A percentile compares a stretch with the other conserved stretches of the same genome.
phyloP scores from a whole-genome alignment of 2,113 vertebrate genomes.

The Syngnathus floridae region DNA sequence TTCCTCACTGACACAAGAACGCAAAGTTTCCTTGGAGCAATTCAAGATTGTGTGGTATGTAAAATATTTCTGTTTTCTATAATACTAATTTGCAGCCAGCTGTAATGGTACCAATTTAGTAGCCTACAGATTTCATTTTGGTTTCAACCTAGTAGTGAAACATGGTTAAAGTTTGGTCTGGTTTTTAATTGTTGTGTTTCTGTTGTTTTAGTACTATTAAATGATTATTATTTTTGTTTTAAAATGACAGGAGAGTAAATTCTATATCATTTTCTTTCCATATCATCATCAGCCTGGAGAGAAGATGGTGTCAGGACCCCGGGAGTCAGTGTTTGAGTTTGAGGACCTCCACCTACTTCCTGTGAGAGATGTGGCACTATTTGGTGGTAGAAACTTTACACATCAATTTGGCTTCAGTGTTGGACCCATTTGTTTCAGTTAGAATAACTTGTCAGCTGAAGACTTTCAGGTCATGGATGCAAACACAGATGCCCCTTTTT shows the following conservation, averaged over 20 bases:
- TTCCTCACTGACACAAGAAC: constrained; percentile 74
- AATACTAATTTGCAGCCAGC: neutral
- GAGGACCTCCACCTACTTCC: constrained; percentile 78
- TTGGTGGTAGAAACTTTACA: constrained; percentile 57
- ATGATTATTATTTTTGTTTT: neutral
- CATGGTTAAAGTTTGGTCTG: neutral
- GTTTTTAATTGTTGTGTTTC: neutral
- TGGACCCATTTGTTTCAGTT: constrained; percentile 84
- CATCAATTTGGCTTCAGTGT: constrained; percentile 78
- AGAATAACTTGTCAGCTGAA: constrained; percentile 31
- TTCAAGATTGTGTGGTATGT: constrained; percentile 78
- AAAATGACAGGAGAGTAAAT: neutral
- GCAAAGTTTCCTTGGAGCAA: constrained; percentile 71
- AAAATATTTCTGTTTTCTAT: neutral
- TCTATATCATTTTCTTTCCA: constrained; percentile 3
- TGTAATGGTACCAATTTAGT: neutral
- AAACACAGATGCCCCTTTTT: constrained; percentile 7
- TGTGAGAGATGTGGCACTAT: constrained; percentile 77
- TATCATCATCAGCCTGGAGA: constrained; percentile 52
- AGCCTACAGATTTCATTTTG: neutral
- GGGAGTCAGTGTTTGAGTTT: constrained; percentile 78
- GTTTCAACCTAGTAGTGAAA: neutral
- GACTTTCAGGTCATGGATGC: constrained; percentile 16
- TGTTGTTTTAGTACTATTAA: no score
- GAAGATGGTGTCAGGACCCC: constrained; percentile 55